Base-by-base conservation (phyloP, 2,113 vertebrate species). In the Tetraodon nigroviridis region DNA sequence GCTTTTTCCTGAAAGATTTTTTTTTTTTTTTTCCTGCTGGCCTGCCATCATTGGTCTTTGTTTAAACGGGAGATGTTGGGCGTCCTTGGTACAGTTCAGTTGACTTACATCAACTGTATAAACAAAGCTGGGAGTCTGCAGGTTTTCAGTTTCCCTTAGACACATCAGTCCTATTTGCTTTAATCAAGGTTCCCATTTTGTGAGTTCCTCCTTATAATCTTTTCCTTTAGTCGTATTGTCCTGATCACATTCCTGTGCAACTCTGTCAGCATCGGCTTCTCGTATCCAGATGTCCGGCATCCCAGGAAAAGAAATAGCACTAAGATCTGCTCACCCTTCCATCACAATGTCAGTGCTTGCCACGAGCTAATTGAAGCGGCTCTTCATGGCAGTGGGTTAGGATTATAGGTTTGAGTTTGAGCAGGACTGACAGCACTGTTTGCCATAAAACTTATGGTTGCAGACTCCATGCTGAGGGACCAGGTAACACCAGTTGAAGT, bases 391-490 rank as follows among this genome's bases (percentile, higher is more conserved):
- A 59, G 60, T 61, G 8, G 32, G 32, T 12, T 37, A 3, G 11
- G 64, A 61, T 91, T 89, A 94, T 69, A 92, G 82, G 80, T 91
- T 94, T 73, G 92, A 89, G 55, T 86, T 84, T 12, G 88, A 90
- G 75, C 94, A 95, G n/a, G 92, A 89, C 44, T 83, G 84, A 79
- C 94, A 96, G 85, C 94, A 96, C 59, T 92, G 93, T 56, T 80
- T 89, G 54, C 93, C 88, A 0, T 94, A 95, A 79, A 92, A 93
- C 67, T 79, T 91, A 86, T 93, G 93, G 75, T 79, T 80, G 71
- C 94, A 96, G 67, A 93, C 81, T 5, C 92, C 87, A 1, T 92
- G 93, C 78, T 87, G 93, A 6, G 92, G 92, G 37, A 92, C 93
- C 87, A 94, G 84, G 58, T 91, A 77, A 67, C 94, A 96, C 94